These are phyloP conservation scores for Nothobranchius furzeri DNA, from an alignment of 2,113 vertebrate genomes.

Conservation along the genomic window DNA sequence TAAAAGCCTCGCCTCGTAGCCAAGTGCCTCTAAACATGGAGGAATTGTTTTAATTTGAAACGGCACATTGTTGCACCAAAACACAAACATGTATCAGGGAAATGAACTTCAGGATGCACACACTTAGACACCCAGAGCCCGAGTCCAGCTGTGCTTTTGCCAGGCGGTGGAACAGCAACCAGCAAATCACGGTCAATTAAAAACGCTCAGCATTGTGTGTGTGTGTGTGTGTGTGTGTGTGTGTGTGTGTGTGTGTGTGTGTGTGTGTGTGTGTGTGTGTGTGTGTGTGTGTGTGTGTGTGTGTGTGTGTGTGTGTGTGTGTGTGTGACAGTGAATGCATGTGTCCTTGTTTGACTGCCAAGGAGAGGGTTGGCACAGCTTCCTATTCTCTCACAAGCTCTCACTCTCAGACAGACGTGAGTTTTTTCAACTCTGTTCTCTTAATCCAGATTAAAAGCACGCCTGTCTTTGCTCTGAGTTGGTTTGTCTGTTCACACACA, in stretches of 20 bases:
- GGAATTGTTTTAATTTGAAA: neutral
- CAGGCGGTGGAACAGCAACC: slow-evolving; percentile 59
- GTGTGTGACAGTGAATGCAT: slow-evolving; percentile 27
- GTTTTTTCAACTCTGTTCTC: slow-evolving; percentile 43
- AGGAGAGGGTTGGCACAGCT: slow-evolving; percentile 57
- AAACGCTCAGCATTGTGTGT: slow-evolving; percentile 42
- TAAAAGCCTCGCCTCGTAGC: neutral
- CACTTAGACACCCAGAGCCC: slow-evolving; percentile 18
- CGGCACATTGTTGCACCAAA: slow-evolving; percentile 1
- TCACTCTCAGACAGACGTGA: slow-evolving; percentile 21
- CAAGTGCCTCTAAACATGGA: neutral
- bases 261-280: neutral
- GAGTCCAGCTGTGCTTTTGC: slow-evolving; percentile 61
- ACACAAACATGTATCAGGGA: slow-evolving; percentile 22
- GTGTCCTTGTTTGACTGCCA: slow-evolving; percentile 62
- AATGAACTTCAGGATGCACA: slow-evolving; percentile 27
- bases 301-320: slow-evolving; percentile 5
- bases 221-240: slow-evolving; percentile 3
- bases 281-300: slow-evolving; percentile 24
- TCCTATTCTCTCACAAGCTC: slow-evolving; percentile 59
- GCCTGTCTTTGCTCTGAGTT: slow-evolving; percentile 13
- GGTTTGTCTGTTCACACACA: slow-evolving; percentile 1
- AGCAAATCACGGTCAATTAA: slow-evolving; percentile 68
- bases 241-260: slow-evolving; percentile 19
- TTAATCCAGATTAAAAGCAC: slow-evolving; percentile 50